Evolutionary conservation across 92 coral and sea anemone genomes (phyloP), one percentile per base, ranked within the genome.

Genomic region (Galaxea fascicularis): DNA sequence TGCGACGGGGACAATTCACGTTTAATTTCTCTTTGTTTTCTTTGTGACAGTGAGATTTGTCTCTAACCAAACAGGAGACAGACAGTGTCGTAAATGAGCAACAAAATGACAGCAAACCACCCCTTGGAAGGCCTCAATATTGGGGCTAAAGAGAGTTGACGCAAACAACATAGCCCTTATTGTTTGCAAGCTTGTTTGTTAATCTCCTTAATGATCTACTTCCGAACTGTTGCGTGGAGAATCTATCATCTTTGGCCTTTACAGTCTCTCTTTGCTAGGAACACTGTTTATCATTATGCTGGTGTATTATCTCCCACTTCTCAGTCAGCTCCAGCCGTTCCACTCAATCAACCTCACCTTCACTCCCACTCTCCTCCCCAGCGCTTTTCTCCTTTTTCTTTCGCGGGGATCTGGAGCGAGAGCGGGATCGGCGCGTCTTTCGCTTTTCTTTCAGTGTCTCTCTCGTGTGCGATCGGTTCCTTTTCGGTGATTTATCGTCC

Each of bases 351-450:
- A 31, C 80, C 83, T 30, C 90, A 26, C 82, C 89, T 49, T 83
- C 87, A 8, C 87, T 83, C n/a, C 31, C 87, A 10, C 87, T 83
- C 53, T 75, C 90, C 29, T 82, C 93, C 10, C 86, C 83, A 47
- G 87, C 88, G 58, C 85, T 85, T 65, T 92, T 86, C 80, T 86
- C 84, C 46, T 83, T 87, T 58, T 86, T 92, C 57, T 86, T 76
- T 39, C 89, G 91, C 51, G 98, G 98, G 18, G 98, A 94, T 72
- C 93, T 90, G 93, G 87, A 83, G 51, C 87, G 87, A 73, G 87
- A 83, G 27, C 95, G 87, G 29, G 94, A 91, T 74, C 94, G 79
- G 10, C 90, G 98, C 20, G 95, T 85, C 46, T 89, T 88, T 26
- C 93, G 91, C 77, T 87, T 89, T 12, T 90, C 94, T 73, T 90